These are phyloP conservation scores for Plagodis pulveraria DNA, from an alignment of 2,888 invertebrate genomes.

Conservation along the genomic window DNA sequence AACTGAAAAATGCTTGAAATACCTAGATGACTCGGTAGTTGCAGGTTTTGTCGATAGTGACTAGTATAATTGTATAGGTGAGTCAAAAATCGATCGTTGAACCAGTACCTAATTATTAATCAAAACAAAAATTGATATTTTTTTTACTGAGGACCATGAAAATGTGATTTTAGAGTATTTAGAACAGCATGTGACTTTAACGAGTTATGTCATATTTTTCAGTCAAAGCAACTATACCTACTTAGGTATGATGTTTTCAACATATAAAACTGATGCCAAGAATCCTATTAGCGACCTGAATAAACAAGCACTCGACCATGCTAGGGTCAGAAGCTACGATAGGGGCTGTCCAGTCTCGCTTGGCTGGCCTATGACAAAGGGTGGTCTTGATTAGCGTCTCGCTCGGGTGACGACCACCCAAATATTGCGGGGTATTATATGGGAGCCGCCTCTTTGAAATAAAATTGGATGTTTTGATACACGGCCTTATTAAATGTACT, in stretches of 20 bases:
- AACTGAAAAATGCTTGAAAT: too few species aligned
- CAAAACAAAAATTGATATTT: too few species aligned
- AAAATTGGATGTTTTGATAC: slow-evolving; percentile 3
- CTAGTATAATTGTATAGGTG: too few species aligned
- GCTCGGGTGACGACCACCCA: slow-evolving; percentile 41
- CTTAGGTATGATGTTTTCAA: not conserved
- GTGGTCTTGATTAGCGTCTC: slow-evolving; percentile 46
- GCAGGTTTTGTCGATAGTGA: too few species aligned
- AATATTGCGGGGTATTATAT: slow-evolving; percentile 29
- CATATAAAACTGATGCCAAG: not conserved
- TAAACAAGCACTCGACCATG: slow-evolving; percentile 26
- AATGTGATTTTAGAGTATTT: too few species aligned
- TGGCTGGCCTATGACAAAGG: slow-evolving; percentile 40
- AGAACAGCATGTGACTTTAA: too few species aligned
- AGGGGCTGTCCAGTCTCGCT: slow-evolving; percentile 38
- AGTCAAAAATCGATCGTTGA: too few species aligned
- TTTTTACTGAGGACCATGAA: too few species aligned
- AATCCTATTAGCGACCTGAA: slow-evolving; percentile 20
- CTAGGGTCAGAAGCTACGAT: slow-evolving; percentile 24
- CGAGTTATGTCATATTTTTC: too few species aligned
- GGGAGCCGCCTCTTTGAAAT: slow-evolving; percentile 5
- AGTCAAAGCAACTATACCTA: too few species aligned
- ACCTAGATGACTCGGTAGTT: too few species aligned
- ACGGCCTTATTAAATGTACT: not conserved
- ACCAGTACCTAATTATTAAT: too few species aligned